Evolutionary conservation across 2,797 vertebrate species (phyloP).

Genomic region (Poeciliopsis infans): DNA sequence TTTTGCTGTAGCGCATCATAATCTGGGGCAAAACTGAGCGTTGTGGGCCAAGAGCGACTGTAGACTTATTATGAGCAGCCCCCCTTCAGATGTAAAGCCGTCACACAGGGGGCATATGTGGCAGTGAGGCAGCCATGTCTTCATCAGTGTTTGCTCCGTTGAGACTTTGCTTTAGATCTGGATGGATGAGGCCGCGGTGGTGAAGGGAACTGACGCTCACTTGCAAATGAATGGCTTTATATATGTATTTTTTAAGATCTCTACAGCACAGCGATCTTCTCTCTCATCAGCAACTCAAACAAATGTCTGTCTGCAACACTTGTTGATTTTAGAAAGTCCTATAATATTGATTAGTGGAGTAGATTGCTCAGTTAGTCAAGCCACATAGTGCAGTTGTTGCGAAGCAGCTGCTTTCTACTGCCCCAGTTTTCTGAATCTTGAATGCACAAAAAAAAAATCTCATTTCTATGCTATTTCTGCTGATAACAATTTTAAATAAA

Average conservation of each 20-base stretch:
- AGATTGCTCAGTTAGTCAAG: conserved; percentile 18
- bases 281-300: conserved; percentile 2
- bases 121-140: conserved; percentile 38
- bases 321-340: conserved; percentile 46
- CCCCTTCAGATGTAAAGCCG: conserved; percentile 32
- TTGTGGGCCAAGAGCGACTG: conserved; percentile 43
- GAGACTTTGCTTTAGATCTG: conserved; percentile 35
- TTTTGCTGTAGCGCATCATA: conserved; percentile 35
- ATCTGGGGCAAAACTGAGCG: conserved; percentile 44
- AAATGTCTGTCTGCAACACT: conserved; percentile 24
- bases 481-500: background rate
- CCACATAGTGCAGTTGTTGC: conserved; percentile 4
- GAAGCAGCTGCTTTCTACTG: conserved; percentile 1
- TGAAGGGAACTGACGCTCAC: conserved; percentile 12
- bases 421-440: background rate
- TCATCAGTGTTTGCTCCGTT: conserved; percentile 39
- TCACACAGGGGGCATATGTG: conserved; percentile 39
- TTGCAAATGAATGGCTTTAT: conserved; percentile 16
- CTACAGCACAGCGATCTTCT: background rate
- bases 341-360: conserved; percentile 44
- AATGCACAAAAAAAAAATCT: background rate
- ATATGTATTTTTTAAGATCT: background rate
- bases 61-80: conserved; percentile 31
- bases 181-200: conserved; percentile 27
- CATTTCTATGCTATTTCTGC: background rate